Base-by-base conservation (phyloP, 2,113 vertebrate genomes). In the Carollia perspicillata region DNA sequence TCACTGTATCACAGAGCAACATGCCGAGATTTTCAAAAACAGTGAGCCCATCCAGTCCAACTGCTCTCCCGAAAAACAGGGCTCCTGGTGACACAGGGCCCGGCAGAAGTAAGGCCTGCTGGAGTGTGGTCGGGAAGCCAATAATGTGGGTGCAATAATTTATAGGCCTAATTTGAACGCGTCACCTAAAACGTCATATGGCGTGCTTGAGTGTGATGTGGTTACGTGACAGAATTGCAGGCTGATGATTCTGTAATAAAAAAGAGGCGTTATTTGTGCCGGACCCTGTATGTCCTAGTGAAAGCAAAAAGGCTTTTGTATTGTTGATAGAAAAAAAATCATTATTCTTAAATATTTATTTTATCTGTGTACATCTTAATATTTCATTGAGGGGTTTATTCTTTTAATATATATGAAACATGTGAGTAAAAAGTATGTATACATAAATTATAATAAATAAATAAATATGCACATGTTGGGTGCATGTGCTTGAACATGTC, bases 281-380 rank as follows among this genome's bases (percentile, higher is more conserved):
- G 0, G 23, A 11, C 9, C 55, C 58, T 28, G 23, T 28, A 47
- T 20, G 72, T 28, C 40, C 90, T 69, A 86, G 79, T 69, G 68
- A 77, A 68, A 78, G 30, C 66, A 96, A 53, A 71, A 60, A 60
- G 16, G 12, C 7, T 40, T 92, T 49, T 44, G 6, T 18, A 26
- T 8, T 75, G 13, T 42, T 93, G 78, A 63, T 53, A 93, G 23
- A 80, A 35, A 74, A 35, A 74, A 92, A 80, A 91, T 49, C 0
- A 47, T 42, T 58, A 91, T 84, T 90, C 75, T 84, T 16, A 87
- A 92, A 72, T 69, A 83, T 80, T 51, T 88, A 77, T 85, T 84
- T 90, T 20, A 60, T 75, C 60, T 68, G 8, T 68, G 51, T 75
- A 28, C 37, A 75, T 87, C 58, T 93, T 85, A 79, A 47, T 20